phyloP scores from a whole-genome alignment of 1,140 invertebrate species.

The Probaryconus sp. region DNA sequence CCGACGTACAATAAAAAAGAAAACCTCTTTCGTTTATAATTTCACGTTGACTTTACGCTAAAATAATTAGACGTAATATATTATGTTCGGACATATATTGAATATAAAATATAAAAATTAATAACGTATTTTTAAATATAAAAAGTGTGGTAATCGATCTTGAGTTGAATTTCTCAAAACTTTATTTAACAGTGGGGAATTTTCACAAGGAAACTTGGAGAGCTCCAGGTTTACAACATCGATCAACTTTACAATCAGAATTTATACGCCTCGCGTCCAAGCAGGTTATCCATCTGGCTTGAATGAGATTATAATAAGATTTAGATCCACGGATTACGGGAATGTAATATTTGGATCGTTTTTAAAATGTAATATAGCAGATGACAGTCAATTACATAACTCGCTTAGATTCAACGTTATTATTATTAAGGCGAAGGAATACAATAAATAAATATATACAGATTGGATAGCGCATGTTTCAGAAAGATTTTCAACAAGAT shows the following conservation, averaged over 20 bases:
- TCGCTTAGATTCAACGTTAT: constrained; percentile 32
- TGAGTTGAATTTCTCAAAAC: constrained; percentile 45
- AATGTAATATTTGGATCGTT: constrained; percentile 61
- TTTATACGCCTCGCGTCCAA: constrained; percentile 63
- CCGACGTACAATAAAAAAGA: too few species aligned
- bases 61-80: constrained; percentile 1
- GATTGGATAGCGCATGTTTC: constrained; percentile 3
- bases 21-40: too few species aligned
- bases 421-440: too few species aligned
- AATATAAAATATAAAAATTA: constrained; percentile 18
- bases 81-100: not conserved
- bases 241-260: constrained; percentile 63
- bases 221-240: constrained; percentile 57
- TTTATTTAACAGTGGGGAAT: constrained; percentile 53
- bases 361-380: constrained; percentile 44
- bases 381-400: constrained; percentile 49
- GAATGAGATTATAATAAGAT: constrained; percentile 68
- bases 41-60: too few species aligned
- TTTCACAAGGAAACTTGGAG: constrained; percentile 45
- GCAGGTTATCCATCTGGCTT: constrained; percentile 65
- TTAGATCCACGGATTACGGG: constrained; percentile 61
- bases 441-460: constrained; percentile 19
- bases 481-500: not conserved
- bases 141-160: constrained; percentile 56
- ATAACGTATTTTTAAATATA: constrained; percentile 22